Evolutionary conservation across 2,113 vertebrate genomes (phyloP), one percentile per base, ranked within the genome.

Genomic region (Cairina moschata): DNA sequence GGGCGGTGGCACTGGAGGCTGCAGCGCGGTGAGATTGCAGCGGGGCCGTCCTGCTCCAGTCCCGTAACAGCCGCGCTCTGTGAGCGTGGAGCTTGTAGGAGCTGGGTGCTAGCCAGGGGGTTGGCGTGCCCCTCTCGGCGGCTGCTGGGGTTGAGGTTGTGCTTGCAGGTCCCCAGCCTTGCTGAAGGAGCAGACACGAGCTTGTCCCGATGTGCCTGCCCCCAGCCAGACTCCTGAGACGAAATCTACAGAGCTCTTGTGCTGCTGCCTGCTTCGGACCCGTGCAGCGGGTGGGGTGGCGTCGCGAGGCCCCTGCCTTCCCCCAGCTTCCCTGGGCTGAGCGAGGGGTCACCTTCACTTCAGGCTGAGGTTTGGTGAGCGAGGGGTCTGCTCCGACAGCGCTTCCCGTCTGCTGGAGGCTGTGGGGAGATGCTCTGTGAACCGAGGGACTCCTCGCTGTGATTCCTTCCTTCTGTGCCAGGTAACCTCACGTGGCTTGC

Each of bases 271-370:
- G 0, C 34, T 34, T 14, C 32, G 8, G 28, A 36, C 17, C 14
- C 2, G 17, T 7, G 1, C 2, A 54, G 1, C 6, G 48, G 8
- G 5, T 58, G 42, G 34, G n/a, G 9, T 17, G 42, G 42, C 42
- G 17, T 44, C 42, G 16, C 42, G 14, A 44, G 36, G 22, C 15
- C 4, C 65, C 66, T 72, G 58, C 42, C 34, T 22, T 59, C 65
- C 56, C 32, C n/a, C 5, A 0, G 34, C 46, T 44, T 28, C 52
- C 36, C 18, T 44, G 65, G 28, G 72, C 50, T 54, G 58, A 77
- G 44, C 1, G 1, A 38, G 65, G n/a, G n/a, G n/a, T n/a, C n/a
- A n/a, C n/a, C n/a, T n/a, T n/a, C n/a, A n/a, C n/a, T n/a, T n/a
- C n/a, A n/a, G n/a, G n/a, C n/a, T n/a, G n/a, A 38, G 26, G 50